These are phyloP conservation scores for Pseudomugil tenellus DNA, from an alignment of 2,797 vertebrate species.

Conservation along the genomic window DNA sequence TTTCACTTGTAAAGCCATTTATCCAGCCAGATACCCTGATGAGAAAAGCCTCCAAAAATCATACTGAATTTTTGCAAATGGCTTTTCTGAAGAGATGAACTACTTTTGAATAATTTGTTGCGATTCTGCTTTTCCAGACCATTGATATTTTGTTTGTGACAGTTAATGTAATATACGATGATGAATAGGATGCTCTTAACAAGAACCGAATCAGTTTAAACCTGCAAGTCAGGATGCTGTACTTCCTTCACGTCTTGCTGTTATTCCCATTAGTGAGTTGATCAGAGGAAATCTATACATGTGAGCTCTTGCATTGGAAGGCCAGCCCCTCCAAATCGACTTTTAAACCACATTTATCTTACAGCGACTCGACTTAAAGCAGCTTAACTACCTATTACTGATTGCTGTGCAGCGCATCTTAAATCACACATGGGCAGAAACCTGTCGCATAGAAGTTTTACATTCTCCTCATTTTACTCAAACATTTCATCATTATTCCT, in stretches of 20 bases:
- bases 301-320: background rate
- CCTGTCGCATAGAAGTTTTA: slow-evolving; percentile 41
- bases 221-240: slow-evolving; percentile 6
- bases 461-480: slow-evolving; percentile 36
- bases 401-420: slow-evolving; percentile 16
- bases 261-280: slow-evolving; percentile 3
- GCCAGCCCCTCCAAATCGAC: slow-evolving; percentile 10
- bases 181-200: slow-evolving; percentile 27
- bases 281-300: slow-evolving; percentile 30
- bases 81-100: slow-evolving; percentile 12
- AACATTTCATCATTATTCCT: slow-evolving; percentile 44
- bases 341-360: slow-evolving; percentile 16
- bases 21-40: slow-evolving; percentile 11
- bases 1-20: background rate
- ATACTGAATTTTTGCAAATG: slow-evolving; percentile 26
- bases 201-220: slow-evolving; percentile 24
- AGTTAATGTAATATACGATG: slow-evolving; percentile 38
- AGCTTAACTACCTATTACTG: slow-evolving; percentile 8
- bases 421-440: slow-evolving; percentile 17
- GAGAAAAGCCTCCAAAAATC: slow-evolving; percentile 17
- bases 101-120: slow-evolving; percentile 30
- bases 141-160: slow-evolving; percentile 42
- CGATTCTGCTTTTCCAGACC: slow-evolving; percentile 28
- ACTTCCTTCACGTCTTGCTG: slow-evolving; percentile 5
- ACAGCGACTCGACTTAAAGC: slow-evolving; percentile 24